Conservation (phyloP, 2,113 vertebrate genomes). For the Mastomys coucha region DNA sequence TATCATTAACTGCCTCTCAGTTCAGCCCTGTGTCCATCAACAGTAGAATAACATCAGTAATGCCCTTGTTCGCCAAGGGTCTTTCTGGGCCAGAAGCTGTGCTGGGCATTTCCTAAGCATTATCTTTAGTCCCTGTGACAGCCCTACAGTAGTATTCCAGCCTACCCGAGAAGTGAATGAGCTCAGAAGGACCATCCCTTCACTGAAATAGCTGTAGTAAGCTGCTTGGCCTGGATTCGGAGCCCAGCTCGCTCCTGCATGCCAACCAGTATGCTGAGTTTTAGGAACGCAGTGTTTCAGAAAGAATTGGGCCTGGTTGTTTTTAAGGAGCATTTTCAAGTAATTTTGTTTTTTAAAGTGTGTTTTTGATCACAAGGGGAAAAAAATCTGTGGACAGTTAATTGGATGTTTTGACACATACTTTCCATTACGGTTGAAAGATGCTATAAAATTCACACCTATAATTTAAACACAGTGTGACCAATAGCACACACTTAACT, state of each 20-base stretch:
- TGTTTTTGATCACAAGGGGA: slow-evolving; percentile 52
- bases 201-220: neutral
- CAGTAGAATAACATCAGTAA: neutral
- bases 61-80: neutral
- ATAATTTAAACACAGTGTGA: slow-evolving; percentile 56
- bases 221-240: neutral
- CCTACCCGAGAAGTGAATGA: neutral
- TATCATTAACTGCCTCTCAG: neutral
- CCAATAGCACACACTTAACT: slow-evolving; percentile 31
- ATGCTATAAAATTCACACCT: slow-evolving; percentile 69
- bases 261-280: neutral
- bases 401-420: slow-evolving; percentile 58
- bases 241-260: neutral
- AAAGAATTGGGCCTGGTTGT: neutral
- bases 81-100: neutral
- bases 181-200: neutral
- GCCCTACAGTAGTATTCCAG: rapidly evolving
- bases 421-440: slow-evolving; percentile 54
- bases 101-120: neutral
- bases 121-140: neutral
- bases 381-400: neutral
- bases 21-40: neutral
- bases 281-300: neutral
- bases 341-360: slow-evolving; percentile 25
- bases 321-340: slow-evolving; percentile 39